Evolutionary conservation across 1,140 invertebrate genomes (phyloP).

Genomic region (Drosophila gunungcola): DNA sequence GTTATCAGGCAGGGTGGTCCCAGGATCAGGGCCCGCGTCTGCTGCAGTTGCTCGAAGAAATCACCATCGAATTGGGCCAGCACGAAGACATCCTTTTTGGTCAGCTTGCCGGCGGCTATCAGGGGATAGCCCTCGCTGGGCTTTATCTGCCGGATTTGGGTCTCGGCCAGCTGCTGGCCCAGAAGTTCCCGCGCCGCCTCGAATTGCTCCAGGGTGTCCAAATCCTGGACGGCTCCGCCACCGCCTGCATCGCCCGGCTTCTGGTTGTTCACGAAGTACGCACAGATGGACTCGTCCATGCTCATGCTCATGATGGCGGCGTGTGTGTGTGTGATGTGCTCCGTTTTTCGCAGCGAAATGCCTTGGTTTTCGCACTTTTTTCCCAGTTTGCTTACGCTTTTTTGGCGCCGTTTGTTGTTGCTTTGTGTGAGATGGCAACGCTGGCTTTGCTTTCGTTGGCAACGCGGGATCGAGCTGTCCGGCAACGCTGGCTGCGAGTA

Average conservation of each 20-base stretch:
- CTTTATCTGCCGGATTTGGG: constrained; percentile 73
- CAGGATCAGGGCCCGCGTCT: constrained; percentile 89
- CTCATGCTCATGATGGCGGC: constrained; percentile 58
- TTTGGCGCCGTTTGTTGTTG: constrained; percentile 45
- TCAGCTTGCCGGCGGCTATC: constrained; percentile 85
- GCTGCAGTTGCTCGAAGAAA: constrained; percentile 88
- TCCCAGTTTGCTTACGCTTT: constrained; percentile 1
- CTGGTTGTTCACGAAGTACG: constrained; percentile 73
- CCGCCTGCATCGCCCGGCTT: constrained; percentile 20
- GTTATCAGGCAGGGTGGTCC: constrained; percentile 92
- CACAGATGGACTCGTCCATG: constrained; percentile 74
- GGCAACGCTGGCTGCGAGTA: background rate
- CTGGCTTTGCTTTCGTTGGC: background rate
- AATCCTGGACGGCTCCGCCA: constrained; percentile 1
- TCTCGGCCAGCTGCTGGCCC: constrained; percentile 60
- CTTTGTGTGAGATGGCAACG: background rate
- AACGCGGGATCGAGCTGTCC: background rate
- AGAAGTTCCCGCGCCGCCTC: constrained; percentile 47
- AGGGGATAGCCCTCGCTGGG: constrained; percentile 71
- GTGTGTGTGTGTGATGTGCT: background rate
- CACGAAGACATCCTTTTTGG: constrained; percentile 91
- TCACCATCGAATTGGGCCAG: constrained; percentile 90
- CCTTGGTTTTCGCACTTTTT: constrained; percentile 2
- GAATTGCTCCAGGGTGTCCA: constrained; percentile 47
- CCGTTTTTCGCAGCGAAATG: background rate